Conservation (phyloP, 2,113 vertebrate genomes). For the Cichladusa arquata region DNA sequence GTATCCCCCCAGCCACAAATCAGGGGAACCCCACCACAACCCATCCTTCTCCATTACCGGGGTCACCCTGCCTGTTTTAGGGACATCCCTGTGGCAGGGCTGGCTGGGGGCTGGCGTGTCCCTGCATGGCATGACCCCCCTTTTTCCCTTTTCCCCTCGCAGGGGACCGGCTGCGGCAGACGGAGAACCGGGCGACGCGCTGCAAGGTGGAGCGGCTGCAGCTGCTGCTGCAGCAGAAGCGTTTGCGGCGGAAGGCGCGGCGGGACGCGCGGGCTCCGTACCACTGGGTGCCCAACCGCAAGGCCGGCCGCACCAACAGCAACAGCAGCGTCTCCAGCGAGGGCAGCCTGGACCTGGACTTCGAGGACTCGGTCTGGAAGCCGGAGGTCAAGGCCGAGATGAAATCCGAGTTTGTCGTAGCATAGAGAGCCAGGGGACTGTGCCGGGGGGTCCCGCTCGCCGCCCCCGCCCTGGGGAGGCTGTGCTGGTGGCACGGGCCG, state of each 20-base stretch:
- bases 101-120: too few relatives aligned
- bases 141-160: not conserved
- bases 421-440: constrained; percentile 69
- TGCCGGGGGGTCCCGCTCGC: not conserved
- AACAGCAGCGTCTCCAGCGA: constrained; percentile 88
- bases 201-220: constrained; percentile 96
- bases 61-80: not conserved
- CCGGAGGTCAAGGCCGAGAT: constrained; percentile 95
- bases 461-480: not conserved
- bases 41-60: fast-evolving
- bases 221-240: constrained; percentile 95
- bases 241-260: constrained; percentile 91
- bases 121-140: fast-evolving
- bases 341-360: constrained; percentile 92
- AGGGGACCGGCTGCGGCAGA: constrained; percentile 94
- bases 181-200: constrained; percentile 94
- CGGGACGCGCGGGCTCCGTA: constrained; percentile 89
- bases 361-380: constrained; percentile 96
- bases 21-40: too few relatives aligned
- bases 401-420: constrained; percentile 95
- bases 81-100: fast-evolving
- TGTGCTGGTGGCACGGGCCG: not conserved
- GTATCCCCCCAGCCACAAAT: fast-evolving
- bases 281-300: constrained; percentile 92
- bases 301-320: constrained; percentile 89